Evolutionary conservation across 1,140 invertebrate genomes (phyloP), one percentile per base, ranked within the genome.

Genomic region (Drosophila rufa): DNA sequence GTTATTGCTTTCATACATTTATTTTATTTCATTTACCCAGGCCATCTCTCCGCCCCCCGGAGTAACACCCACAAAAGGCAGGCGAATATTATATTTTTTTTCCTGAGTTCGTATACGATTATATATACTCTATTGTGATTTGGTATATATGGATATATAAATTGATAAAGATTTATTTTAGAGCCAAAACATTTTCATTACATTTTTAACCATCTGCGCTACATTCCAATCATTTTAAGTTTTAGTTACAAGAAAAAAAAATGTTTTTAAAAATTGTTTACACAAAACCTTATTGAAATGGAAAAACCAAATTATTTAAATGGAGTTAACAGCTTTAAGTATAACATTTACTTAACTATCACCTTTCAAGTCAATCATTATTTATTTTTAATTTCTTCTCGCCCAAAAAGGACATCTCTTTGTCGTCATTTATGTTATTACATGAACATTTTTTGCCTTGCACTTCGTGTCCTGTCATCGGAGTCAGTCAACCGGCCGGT

Each of bases 1-100:
- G 86, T 90, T 89, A 89, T 90, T 90, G 85, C 85, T 90, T 90
- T 80, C 77, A 79, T 90, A 85, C 85, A 90, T 91, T 90, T 90
- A 85, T 90, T 90, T 90, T 79, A 85, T 90, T 90, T 89, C 81
- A 85, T 85, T 85, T 82, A 62, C 66, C 69, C 66, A 84, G 67
- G 70, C 82, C 61, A 66, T 59, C 30, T 33, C 30, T 33, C 30
- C 30, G 30, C 11, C 46, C 47, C 42, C 30, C 38, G 15, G 15
- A 50, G 19, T n/a, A 17, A 47, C 59, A n/a, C 64, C 45, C 47
- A 61, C 33, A 40, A 43, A 43, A 57, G 27, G 5, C 50, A 36
- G 4, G 19, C 27, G 59, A 50, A 75, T 76, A 69, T 69, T 22
- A 73, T 60, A 70, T 60, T 79, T 80, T 27, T 30, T 22, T 38